Conservation (phyloP, 2,797 vertebrate genomes). For the Scyliorhinus canicula region DNA sequence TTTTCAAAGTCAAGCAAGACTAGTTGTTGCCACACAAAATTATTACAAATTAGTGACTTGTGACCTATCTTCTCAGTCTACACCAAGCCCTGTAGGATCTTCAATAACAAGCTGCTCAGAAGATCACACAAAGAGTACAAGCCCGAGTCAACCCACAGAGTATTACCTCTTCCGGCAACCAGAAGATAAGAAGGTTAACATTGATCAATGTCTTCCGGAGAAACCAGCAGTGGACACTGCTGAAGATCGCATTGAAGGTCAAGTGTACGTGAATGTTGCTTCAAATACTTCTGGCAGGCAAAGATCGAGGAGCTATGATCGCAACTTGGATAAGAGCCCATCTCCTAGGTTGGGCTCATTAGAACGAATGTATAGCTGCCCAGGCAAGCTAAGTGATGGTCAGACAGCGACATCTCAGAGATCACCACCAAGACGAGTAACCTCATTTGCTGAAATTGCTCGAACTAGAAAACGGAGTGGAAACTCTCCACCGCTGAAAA, state of each 20-base stretch:
- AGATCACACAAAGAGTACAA: slow-evolving; percentile 77
- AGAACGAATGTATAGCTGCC: slow-evolving; percentile 95
- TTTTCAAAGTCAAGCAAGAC: slow-evolving; percentile 85
- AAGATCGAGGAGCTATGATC: slow-evolving; percentile 90
- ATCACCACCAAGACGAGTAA: slow-evolving; percentile 72
- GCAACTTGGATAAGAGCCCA: slow-evolving; percentile 76
- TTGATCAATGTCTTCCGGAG: slow-evolving; percentile 37
- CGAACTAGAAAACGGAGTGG: slow-evolving; percentile 72
- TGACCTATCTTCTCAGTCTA: slow-evolving; percentile 90
- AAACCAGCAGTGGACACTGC: slow-evolving; percentile 45
- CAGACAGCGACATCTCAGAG: slow-evolving; percentile 42
- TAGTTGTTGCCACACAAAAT: slow-evolving; percentile 93
- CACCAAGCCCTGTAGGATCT: slow-evolving; percentile 82
- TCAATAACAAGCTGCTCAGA: slow-evolving; percentile 89
- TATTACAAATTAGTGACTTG: slow-evolving; percentile 97
- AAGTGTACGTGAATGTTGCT: slow-evolving; percentile 81
- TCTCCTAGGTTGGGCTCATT: slow-evolving; percentile 69
- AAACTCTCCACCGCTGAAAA: slow-evolving; percentile 62
- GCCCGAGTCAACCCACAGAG: slow-evolving; percentile 76
- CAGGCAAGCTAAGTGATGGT: slow-evolving; percentile 79
- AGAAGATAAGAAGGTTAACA: slow-evolving; percentile 16
- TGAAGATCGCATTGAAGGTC: slow-evolving; percentile 69
- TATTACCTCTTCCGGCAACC: slow-evolving; percentile 86
- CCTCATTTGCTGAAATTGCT: slow-evolving; percentile 89
- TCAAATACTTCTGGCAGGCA: slow-evolving; percentile 63